Evolutionary conservation across 2,113 vertebrate genomes (phyloP), one percentile per base, ranked within the genome.

Genomic region (Rynchops niger): DNA sequence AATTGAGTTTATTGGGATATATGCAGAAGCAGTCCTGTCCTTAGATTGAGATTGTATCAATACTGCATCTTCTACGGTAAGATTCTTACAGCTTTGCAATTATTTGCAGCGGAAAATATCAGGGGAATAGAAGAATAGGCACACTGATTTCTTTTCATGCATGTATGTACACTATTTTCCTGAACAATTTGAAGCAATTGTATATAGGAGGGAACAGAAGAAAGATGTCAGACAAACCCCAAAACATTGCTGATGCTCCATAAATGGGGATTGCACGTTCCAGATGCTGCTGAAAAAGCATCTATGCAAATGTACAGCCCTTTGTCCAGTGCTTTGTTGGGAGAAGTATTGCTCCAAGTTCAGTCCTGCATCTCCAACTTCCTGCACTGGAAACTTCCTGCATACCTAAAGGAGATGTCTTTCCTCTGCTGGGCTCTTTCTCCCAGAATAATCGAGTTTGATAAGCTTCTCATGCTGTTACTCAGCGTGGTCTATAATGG

Each of bases 281-380:
- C 69, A 78, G 86, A 92, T 95, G 80, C 94, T 87, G 73, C 90
- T 91, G 79, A 42, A 86, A 89, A 94, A 76, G 86, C 88, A 76
- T 92, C 92, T 96, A 36, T 96, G 95, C 92, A 93, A 92, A 92
- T 81, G 21, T 74, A 49, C 25, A 91, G 72, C 30, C 70, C 74
- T 91, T 86, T 73, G 73, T 86, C 77, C 66, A 50, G 77, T 92
- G 72, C 47, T 94, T 82, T 87, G 43, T 78, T 72, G 43, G 82
- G 88, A 65, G 80, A 85, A 74, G 21, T 76, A 42, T 61, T 81
- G n/a, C 79, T 93, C n/a, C 79, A 86, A 81, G 71, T 76, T 95
- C 85, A 66, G 79, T 87, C 52, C 80, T 61, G 47, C 43, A 52
- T 83, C 95, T 97, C 86, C 72, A 5, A 59, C 27, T 86, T 83